These are phyloP conservation scores for Sesia apiformis DNA, from an alignment of 2,888 invertebrate genomes.

Conservation along the genomic window DNA sequence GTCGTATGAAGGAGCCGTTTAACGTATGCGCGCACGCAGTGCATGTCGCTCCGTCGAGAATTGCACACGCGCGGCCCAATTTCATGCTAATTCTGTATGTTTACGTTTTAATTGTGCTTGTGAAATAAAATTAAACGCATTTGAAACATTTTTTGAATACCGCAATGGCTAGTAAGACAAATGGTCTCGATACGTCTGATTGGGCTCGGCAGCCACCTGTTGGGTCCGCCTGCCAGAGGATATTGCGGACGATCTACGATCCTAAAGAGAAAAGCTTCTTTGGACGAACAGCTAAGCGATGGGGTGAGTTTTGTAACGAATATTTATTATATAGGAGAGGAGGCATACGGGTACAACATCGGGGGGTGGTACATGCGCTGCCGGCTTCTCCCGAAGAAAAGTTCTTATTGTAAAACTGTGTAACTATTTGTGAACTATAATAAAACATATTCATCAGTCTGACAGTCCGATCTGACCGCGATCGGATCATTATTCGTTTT, in stretches of 20 bases:
- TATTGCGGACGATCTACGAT: slow-evolving; percentile 44
- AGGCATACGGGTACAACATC: too few species aligned
- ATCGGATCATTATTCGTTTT: too few species aligned
- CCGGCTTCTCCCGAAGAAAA: too few species aligned
- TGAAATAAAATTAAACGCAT: neutral
- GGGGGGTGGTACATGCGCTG: too few species aligned
- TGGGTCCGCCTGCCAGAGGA: slow-evolving; percentile 30
- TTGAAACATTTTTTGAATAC: neutral
- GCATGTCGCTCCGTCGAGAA: slow-evolving; percentile 17
- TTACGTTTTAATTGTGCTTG: neutral
- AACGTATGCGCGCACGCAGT: slow-evolving; percentile 30
- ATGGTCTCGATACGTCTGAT: slow-evolving; percentile 37
- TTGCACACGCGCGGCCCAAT: slow-evolving; percentile 17
- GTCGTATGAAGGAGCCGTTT: too few species aligned
- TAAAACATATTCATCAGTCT: too few species aligned
- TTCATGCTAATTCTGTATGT: neutral
- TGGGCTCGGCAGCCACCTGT: slow-evolving; percentile 50
- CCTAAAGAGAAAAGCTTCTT: slow-evolving; percentile 53
- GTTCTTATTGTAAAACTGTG: too few species aligned
- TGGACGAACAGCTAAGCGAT: slow-evolving; percentile 56
- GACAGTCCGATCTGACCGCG: too few species aligned
- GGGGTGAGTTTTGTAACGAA: slow-evolving; percentile 41
- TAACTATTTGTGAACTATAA: too few species aligned
- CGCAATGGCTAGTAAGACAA: slow-evolving; percentile 41
- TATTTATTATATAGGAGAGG: too few species aligned